Base-by-base conservation (phyloP, 2,888 invertebrate species). In the Amphipoea oculea region DNA sequence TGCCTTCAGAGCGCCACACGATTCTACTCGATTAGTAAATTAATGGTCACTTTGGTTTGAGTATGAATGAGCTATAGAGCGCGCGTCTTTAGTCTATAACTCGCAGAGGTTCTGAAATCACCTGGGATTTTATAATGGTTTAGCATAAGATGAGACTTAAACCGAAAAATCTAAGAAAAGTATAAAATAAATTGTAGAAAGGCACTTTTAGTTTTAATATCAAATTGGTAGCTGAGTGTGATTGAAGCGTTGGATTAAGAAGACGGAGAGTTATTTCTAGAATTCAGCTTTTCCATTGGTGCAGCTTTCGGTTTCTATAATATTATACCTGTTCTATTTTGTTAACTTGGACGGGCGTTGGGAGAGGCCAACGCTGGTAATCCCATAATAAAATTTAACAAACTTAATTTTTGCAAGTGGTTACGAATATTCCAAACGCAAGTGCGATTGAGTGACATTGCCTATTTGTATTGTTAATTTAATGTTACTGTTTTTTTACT, bases 21-120 rank as follows among this genome's bases (percentile, higher is more conserved):
- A 89, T 69, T 80, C 71, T 12, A 67, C 82, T 79, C 71, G 45
- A 82, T 88, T 88, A 86, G 67, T 86, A 76, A 85, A 87, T 81
- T 82, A 87, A 89, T 87, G 82, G 85, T 79, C 74, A 74, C 65
- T 74, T 23, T 0, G 0, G 12, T 69, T 54, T 4, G 42, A 70
- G 84, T 86, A 86, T 71, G 11, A 60, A 84, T 67, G 20, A 78
- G 23, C 6, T 71, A 0, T 36, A 67, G 69, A 82, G 75, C 62
- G 65, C 69, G 4, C 20, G 20, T 54, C 20, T 54, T 54, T 54
- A 54, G 54, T n/a, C n/a, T n/a, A n/a, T n/a, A n/a, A n/a, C n/a
- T n/a, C n/a, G n/a, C n/a, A n/a, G n/a, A n/a, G n/a, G n/a, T n/a
- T n/a, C n/a, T n/a, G n/a, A n/a, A n/a, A n/a, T n/a, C n/a, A n/a